Base-by-base conservation (phyloP, 2,797 vertebrate species). In the Muscicapa striata region DNA sequence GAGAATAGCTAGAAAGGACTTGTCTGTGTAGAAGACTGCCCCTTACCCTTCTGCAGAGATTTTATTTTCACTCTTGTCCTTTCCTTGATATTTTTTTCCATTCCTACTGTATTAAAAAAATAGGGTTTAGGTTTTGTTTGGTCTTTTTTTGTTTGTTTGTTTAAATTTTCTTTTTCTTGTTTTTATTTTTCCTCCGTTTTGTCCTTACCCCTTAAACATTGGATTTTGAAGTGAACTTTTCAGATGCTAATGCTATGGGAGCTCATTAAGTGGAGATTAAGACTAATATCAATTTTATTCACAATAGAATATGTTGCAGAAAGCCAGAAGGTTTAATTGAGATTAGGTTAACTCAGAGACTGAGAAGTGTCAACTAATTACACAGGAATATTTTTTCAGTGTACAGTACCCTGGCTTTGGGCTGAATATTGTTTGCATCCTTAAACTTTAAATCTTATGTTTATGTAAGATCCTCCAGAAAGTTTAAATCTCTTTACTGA, bases 1-100 rank as follows among this genome's bases (percentile, higher is more conserved):
- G 12, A 84, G 6, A 22, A 7, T 21, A 70, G 7, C 18, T 75
- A 46, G 45, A 11, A 52, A 49, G 18, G 23, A 74, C 12, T 21
- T 54, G 3, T 3, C 12, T 40, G 2, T 30, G 6, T 11, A 30
- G 13, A 22, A 76, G 3, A 57, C 10, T 40, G 15, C 2, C 6
- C 9, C 15, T 77, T 34, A 54, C 0, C 5, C 4, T 69, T 72
- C 32, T 29, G 9, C 22, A 57, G 34, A 89, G 17, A 45, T 68
- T 64, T 61, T 49, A 40, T 48, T 51, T 68, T 68, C 17, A 43
- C 4, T 38, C 18, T 75, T 59, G 5, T 63, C 11, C 20, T 80
- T 70, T 89, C 5, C 14, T 57, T 68, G 14, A 3, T 64, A 5
- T 59, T 59, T 23, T 26, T 26, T 76, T 61, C 23, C 38, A 38